phyloP scores from a whole-genome alignment of 1,140 invertebrate genomes.

The Ceratina australensis region DNA sequence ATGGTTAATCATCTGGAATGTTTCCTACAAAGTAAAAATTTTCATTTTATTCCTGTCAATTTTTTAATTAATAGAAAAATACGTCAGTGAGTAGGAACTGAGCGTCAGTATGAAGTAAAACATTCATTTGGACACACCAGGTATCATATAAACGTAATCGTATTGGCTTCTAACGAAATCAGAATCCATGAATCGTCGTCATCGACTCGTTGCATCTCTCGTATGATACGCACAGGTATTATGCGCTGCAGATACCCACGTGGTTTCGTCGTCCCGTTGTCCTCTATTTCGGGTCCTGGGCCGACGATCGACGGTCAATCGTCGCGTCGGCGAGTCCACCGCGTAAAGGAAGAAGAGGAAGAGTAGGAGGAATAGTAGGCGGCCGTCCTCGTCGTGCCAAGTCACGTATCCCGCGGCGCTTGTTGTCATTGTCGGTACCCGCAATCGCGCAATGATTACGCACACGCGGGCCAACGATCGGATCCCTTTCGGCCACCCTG shows the following conservation, averaged over 20 bases:
- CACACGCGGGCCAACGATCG: conserved; percentile 54
- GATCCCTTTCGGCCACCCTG: conserved; percentile 56
- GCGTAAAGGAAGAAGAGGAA: conserved; percentile 43
- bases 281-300: conserved; percentile 59
- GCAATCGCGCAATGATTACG: conserved; percentile 64
- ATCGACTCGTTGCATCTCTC: conserved; percentile 14
- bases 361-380: too few relatives aligned
- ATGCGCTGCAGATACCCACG: too few relatives aligned
- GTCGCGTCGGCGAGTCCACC: conserved; percentile 67
- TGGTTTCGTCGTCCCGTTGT: conserved; percentile 15
- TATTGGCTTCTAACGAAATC: too few relatives aligned
- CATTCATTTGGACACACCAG: too few relatives aligned
- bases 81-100: too few relatives aligned
- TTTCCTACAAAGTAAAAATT: too few relatives aligned
- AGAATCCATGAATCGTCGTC: neutral
- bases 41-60: too few relatives aligned
- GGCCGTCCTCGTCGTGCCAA: conserved; percentile 65
- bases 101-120: too few relatives aligned
- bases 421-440: conserved; percentile 77
- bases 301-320: too few relatives aligned
- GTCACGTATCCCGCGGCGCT: conserved; percentile 75
- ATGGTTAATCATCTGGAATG: too few relatives aligned
- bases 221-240: neutral
- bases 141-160: too few relatives aligned
- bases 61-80: too few relatives aligned